Base-by-base conservation (phyloP, 2,888 invertebrate genomes). In the Atherix ibis region DNA sequence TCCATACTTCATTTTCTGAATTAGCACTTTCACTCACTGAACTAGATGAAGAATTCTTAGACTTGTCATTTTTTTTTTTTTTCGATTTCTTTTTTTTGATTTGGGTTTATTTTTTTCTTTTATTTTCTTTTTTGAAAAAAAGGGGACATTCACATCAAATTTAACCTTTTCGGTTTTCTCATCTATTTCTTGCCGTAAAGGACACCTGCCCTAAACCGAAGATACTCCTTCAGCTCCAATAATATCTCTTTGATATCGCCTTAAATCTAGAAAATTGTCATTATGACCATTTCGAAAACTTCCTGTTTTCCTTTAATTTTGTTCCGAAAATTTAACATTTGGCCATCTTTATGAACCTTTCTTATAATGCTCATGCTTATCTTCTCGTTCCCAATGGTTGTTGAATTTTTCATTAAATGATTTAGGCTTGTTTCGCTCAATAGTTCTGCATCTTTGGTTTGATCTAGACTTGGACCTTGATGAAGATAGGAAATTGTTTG, bases 171-270 rank as follows among this genome's bases (percentile, higher is more conserved):
- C 54, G 25, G 45, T 46, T 2, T 49, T 72, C 46, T 44, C 45
- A 15, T 65, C 72, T 2, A 24, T 18, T 73, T 76, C 72, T 42
- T 73, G 69, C 43, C 69, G 67, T 1, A 65, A 48, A 1, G 85
- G 85, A 2, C 82, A 82, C 53, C 73, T 74, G 18, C 73, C 76
- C 85, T 84, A 85, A 32, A 82, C 65, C 38, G 70, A 65, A 3
- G 71, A 62, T 14, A 74, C 71, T 6, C 81, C 80, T 39, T 72
- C 61, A 45, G 71, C 65, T 2, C 83, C 82, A 28, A 85, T 76
- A 40, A 71, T 62, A 50, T 85, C 84, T 30, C 85, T 63, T 48
- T 84, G 76, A 45, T 71, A 70, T 36, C 83, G 61, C 36, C 83
- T 59, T 1, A 73, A 69, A 47, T 80, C 81, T 60, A 79, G 65